Conservation (phyloP, 2,113 vertebrate species). For the Galeopterus variegatus region DNA sequence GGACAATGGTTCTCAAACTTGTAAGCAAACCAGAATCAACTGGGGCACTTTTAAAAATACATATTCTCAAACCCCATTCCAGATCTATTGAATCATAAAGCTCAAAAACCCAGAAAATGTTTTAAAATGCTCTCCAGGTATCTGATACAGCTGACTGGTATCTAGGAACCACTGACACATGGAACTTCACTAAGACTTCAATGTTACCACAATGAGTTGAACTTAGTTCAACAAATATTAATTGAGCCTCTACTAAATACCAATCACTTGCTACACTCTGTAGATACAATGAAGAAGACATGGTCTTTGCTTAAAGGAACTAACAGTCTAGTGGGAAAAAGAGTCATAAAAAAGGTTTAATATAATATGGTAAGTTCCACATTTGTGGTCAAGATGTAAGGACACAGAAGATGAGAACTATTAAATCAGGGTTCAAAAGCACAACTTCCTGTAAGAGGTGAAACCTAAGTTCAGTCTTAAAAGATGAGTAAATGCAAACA, state of each 20-base stretch:
- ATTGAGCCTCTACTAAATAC: not conserved
- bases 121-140: not conserved
- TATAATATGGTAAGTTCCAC: not conserved
- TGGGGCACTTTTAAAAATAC: constrained; percentile 29
- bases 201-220: not conserved
- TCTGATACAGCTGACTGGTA: not conserved
- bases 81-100: constrained; percentile 40
- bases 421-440: not conserved
- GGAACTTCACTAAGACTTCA: not conserved
- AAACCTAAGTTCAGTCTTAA: not conserved
- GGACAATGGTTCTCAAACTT: constrained; percentile 50
- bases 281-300: not conserved
- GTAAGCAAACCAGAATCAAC: constrained; percentile 27
- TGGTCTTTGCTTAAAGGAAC: constrained; percentile 38
- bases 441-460: not conserved
- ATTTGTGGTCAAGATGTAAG: not conserved
- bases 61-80: not conserved
- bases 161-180: not conserved
- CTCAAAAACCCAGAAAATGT: not conserved
- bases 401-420: not conserved
- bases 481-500: constrained; percentile 14
- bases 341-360: not conserved
- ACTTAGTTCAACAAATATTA: constrained; percentile 35
- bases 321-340: not conserved
- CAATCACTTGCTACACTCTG: not conserved